Percentiles rank a stretch among this genome's conserved stretches.
Evolutionary conservation across 2,797 vertebrate species (phyloP).

Genomic region (Loriculus beryllinus): DNA sequence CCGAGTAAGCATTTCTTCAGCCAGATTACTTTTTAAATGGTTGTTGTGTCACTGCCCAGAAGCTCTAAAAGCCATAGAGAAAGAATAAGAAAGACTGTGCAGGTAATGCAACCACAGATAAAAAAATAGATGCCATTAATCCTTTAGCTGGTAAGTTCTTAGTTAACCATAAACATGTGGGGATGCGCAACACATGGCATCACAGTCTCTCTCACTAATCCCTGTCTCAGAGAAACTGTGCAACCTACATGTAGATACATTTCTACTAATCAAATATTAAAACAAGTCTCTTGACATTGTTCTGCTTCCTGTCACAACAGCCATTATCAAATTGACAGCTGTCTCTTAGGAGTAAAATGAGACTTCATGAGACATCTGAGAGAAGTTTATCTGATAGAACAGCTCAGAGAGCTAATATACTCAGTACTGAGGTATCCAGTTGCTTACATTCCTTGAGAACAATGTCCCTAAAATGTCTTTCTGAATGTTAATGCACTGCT

Average conservation of each 20-base stretch:
- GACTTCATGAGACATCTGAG: background rate
- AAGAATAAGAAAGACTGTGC: background rate
- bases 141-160: background rate
- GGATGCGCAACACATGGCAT: background rate
- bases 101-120: background rate
- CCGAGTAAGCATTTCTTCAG: conserved; percentile 4
- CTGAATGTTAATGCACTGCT: background rate
- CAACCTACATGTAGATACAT: background rate
- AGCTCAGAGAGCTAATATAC: background rate
- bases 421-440: background rate
- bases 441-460: background rate
- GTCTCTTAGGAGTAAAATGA: background rate
- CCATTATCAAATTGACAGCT: background rate
- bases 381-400: background rate
- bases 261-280: background rate
- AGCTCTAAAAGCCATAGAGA: background rate
- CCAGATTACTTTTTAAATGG: background rate
- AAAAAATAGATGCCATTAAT: background rate
- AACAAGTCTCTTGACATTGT: background rate
- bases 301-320: background rate
- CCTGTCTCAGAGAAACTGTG: background rate
- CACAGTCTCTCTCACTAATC: background rate
- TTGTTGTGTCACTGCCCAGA: background rate
- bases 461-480: background rate
- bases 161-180: background rate